These are phyloP conservation scores for Glandiceps talaboti DNA, from an alignment of 53 echinoderm and acorn worm genomes.

Conservation along the genomic window DNA sequence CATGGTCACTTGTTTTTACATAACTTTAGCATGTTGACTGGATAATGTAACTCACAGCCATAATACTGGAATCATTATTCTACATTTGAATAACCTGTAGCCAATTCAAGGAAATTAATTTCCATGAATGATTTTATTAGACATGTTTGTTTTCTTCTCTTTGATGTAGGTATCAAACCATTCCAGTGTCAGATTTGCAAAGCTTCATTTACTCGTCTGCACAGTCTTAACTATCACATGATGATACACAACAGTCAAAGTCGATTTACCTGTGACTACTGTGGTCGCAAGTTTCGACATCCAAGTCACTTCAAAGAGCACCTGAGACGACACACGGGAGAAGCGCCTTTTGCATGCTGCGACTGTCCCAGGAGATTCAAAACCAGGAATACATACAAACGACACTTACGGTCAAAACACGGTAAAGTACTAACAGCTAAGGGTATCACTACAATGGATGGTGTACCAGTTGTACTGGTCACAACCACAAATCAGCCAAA, in stretches of 20 bases:
- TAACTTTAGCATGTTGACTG: too few species aligned
- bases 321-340: slow-evolving; percentile 90
- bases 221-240: slow-evolving; percentile 97
- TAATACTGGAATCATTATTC: too few species aligned
- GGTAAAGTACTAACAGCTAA: slow-evolving; percentile 71
- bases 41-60: too few species aligned
- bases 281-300: slow-evolving; percentile 87
- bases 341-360: slow-evolving; percentile 93
- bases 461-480: background rate
- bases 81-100: too few species aligned
- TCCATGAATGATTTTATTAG: too few species aligned
- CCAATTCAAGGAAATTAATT: too few species aligned
- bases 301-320: slow-evolving; percentile 97
- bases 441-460: slow-evolving; percentile 16
- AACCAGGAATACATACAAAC: slow-evolving; percentile 93
- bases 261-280: slow-evolving; percentile 86
- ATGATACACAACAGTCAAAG: slow-evolving; percentile 98
- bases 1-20: too few species aligned
- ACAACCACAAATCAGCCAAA: background rate
- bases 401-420: slow-evolving; percentile 80
- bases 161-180: slow-evolving; percentile 75
- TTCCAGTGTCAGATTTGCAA: slow-evolving; percentile 67
- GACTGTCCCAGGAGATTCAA: slow-evolving; percentile 90
- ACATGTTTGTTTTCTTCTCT: too few species aligned
- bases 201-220: slow-evolving; percentile 91